Conservation (phyloP, 2,113 vertebrate genomes). For the Amazona guildingii region DNA sequence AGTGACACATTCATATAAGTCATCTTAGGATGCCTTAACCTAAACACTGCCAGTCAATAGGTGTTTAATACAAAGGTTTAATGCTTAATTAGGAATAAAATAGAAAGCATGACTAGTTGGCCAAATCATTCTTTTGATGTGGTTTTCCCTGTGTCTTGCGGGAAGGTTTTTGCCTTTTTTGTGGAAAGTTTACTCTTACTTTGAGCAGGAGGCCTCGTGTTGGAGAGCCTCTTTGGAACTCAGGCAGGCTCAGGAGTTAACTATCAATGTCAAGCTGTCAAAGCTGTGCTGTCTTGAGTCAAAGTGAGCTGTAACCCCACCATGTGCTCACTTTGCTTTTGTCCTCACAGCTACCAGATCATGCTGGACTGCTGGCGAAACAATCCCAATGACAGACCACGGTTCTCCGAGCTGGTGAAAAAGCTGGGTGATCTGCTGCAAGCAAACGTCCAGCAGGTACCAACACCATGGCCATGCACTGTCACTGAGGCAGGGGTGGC, state of each 20-base stretch:
- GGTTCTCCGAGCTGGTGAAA: conserved; percentile 85
- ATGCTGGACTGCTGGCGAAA: conserved; percentile 92
- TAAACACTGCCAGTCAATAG: conserved; percentile 50
- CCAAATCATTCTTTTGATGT: not conserved
- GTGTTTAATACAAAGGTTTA: conserved; percentile 30
- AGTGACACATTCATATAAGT: conserved; percentile 65
- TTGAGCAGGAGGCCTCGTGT: not conserved
- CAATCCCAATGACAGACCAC: conserved; percentile 82
- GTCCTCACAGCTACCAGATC: conserved; percentile 83
- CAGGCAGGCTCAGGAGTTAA: not conserved
- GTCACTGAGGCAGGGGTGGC: accelerated
- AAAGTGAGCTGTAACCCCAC: not conserved
- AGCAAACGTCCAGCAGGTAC: conserved; percentile 86
- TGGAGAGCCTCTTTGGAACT: not conserved
- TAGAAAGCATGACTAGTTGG: not conserved
- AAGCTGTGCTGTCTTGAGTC: accelerated
- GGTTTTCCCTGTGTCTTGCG: not conserved
- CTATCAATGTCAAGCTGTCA: not conserved
- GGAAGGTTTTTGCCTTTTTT: not conserved
- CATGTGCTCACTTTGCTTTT: not conserved
- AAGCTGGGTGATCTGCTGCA: conserved; percentile 90
- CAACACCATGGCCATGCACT: accelerated
- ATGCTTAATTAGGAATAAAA: conserved; percentile 27
- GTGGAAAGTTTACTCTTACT: not conserved
- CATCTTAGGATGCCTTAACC: conserved; percentile 48